Percentiles rank a stretch among this genome's conserved stretches.
Evolutionary conservation across 2,888 invertebrate species (phyloP).

Genomic region (Spodoptera exigua): DNA sequence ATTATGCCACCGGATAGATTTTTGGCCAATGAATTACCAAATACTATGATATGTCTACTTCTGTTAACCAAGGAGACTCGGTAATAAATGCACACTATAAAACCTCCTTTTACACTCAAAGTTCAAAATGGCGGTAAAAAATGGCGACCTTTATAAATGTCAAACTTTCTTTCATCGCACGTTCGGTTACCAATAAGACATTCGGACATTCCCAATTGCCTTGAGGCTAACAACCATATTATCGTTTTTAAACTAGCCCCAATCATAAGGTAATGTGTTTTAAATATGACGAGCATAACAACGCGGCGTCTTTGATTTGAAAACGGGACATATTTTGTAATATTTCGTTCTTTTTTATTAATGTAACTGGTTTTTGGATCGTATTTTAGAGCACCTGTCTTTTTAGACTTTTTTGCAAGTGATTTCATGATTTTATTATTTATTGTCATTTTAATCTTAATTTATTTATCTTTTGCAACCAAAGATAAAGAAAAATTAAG

Average conservation of each 20-base stretch:
- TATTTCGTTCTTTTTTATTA: conserved; percentile 3
- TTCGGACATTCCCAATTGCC: conserved; percentile 30
- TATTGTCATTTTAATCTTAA: background rate
- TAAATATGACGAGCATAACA: conserved; percentile 68
- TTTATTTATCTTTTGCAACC: background rate
- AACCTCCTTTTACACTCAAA: too few species aligned
- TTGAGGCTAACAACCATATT: conserved; percentile 66
- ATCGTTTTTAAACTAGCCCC: conserved; percentile 78
- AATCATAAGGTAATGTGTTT: conserved; percentile 75
- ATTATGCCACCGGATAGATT: too few species aligned
- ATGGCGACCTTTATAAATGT: conserved; percentile 19
- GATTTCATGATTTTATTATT: background rate
- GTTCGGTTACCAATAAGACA: conserved; percentile 4
- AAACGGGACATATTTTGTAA: conserved; percentile 17
- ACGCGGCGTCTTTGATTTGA: conserved; percentile 70
- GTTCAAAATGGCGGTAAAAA: too few species aligned
- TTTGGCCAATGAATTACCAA: too few species aligned
- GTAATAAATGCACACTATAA: too few species aligned
- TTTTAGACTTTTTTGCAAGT: background rate
- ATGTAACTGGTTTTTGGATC: background rate
- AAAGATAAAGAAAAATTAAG: too few species aligned
- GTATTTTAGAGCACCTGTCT: background rate
- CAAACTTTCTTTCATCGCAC: conserved; percentile 19
- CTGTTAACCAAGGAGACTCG: too few species aligned
- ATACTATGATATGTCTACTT: too few species aligned